Conservation (phyloP, 2,797 vertebrate genomes). For the Sphaeramia orbicularis region DNA sequence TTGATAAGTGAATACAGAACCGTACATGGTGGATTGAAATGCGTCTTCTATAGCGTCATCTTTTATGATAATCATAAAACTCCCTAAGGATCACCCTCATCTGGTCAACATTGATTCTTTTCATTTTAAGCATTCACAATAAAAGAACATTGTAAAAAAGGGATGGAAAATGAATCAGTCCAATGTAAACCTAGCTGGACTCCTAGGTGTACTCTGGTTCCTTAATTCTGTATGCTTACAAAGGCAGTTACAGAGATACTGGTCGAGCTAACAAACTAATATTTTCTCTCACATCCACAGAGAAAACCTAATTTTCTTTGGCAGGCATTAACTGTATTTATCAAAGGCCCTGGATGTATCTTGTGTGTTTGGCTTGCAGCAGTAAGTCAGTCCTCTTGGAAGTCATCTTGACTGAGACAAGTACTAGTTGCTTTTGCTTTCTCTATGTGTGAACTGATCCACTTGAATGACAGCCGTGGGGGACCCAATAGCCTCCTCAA, state of each 20-base stretch:
- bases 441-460: slow-evolving; percentile 46
- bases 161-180: too few species aligned
- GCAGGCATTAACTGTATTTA: slow-evolving; percentile 5
- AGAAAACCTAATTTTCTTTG: slow-evolving; percentile 4
- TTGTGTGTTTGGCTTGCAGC: slow-evolving; percentile 25
- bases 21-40: background rate
- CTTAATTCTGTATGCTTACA: too few species aligned
- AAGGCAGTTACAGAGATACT: too few species aligned
- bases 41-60: background rate
- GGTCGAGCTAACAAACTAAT: background rate
- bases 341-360: slow-evolving; percentile 12
- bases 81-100: background rate
- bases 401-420: slow-evolving; percentile 48
- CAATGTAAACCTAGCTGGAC: too few species aligned
- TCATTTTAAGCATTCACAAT: background rate
- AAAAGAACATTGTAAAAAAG: too few species aligned
- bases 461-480: slow-evolving; percentile 40
- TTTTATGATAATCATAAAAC: background rate
- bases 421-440: slow-evolving; percentile 32
- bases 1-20: background rate
- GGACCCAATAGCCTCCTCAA: slow-evolving; percentile 57
- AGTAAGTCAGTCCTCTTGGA: slow-evolving; percentile 24
- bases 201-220: too few species aligned
- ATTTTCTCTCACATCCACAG: background rate
- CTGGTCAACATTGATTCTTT: background rate